Base-by-base conservation (phyloP, 2,888 invertebrate genomes). In the Hirtodrosophila trivittata region DNA sequence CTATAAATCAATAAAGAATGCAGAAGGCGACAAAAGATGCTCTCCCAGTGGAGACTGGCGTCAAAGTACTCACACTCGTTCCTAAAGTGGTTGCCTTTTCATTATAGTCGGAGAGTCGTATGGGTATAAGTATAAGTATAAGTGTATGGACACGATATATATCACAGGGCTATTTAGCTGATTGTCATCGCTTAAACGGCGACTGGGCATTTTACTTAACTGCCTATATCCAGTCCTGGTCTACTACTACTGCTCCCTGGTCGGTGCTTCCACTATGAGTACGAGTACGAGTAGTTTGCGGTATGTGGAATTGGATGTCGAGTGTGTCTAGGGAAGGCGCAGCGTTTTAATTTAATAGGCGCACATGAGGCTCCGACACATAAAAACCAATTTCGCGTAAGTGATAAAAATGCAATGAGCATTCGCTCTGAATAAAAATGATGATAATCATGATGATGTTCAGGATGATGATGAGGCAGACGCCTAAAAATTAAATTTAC, bases 301-400 rank as follows among this genome's bases (percentile, higher is more conserved):
- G 18, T 47, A 45, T 58, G 50, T 35, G 58, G 30, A 72, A 76
- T 66, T 58, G 80, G 80, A 59, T 69, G 76, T 66, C 64, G 80
- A 69, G 64, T 59, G 72, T 50, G 68, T 49, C 49, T 58, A 45
- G 42, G 64, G 64, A 58, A 80, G 77, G 57, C 49, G 66, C 54
- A 62, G 41, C 75, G 75, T 70, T 81, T 77, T 84, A 76, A 84
- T 73, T 84, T 84, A 77, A 82, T 82, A 81, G 81, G 81, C 81
- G 77, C 77, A 71, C 67, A 71, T 73, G 72, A 74, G 81, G 46
- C 83, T 60, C 55, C 62, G 58, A 42, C 60, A 63, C 85, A 83
- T 83, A 84, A 83, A 84, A 83, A 76, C 85, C 82, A 84, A 84
- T 83, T 83, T 83, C 78, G 82, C 82, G 82, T 69, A 83, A 83